Percentiles rank a stretch among this genome's conserved stretches.
Conservation (phyloP, 1,140 invertebrate genomes). For the Drosophila erecta region DNA sequence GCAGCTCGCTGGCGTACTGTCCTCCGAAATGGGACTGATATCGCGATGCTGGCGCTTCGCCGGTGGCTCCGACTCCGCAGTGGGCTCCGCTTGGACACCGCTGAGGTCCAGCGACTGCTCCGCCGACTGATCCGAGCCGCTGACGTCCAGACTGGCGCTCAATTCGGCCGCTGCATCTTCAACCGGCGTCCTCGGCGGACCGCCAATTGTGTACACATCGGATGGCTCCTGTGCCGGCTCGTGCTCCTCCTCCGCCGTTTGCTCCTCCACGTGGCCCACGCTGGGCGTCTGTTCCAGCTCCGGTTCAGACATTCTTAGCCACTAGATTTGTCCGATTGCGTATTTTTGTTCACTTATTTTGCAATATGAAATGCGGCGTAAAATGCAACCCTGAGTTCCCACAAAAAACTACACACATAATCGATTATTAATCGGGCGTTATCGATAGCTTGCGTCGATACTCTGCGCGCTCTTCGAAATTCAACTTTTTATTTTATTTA, state of each 20-base stretch:
- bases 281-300: conserved; percentile 24
- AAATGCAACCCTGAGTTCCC: no score
- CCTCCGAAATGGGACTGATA: conserved; percentile 38
- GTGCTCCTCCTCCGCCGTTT: neutral
- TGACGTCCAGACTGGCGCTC: conserved; percentile 39
- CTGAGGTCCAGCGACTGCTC: conserved; percentile 38
- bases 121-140: no score
- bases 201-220: conserved; percentile 2
- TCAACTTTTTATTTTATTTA: neutral
- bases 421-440: neutral
- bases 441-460: conserved; percentile 5
- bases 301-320: conserved; percentile 16
- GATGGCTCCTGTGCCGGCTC: neutral
- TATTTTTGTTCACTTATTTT: neutral
- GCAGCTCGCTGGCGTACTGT: conserved; percentile 13
- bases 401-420: no score
- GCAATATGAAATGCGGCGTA: conserved; percentile 1
- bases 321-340: neutral
- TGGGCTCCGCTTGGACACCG: neutral
- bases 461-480: neutral
- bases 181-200: conserved; percentile 46
- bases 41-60: conserved; percentile 12
- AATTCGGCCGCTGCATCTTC: conserved; percentile 43
- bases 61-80: conserved; percentile 6
- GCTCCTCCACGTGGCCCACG: conserved; percentile 9